A percentile compares a stretch with the other conserved stretches of the same genome.
phyloP scores from a whole-genome alignment of 2,888 invertebrate species.

The Melanargia galathea region DNA sequence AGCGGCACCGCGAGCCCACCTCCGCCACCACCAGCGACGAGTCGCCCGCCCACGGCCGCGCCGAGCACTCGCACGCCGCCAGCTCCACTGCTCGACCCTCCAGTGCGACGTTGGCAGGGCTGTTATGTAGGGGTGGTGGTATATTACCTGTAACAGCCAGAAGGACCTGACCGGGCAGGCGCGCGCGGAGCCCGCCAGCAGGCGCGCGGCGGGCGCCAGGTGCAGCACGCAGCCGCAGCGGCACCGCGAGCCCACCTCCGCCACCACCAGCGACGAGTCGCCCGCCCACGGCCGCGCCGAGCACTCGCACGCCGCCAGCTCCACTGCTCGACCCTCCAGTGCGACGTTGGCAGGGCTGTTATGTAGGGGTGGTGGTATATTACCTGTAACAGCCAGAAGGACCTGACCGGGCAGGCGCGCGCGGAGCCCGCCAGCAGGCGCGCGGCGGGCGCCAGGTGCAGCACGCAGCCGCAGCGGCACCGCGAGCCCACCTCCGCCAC shows the following conservation, averaged over 20 bases:
- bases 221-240: constrained; percentile 92
- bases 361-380: too few relatives aligned
- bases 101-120: too few relatives aligned
- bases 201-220: constrained; percentile 86
- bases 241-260: constrained; percentile 90
- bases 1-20: constrained; percentile 89
- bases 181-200: constrained; percentile 90
- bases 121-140: too few relatives aligned
- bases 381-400: too few relatives aligned
- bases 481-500: constrained; percentile 89
- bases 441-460: constrained; percentile 88
- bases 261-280: constrained; percentile 86
- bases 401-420: constrained; percentile 90
- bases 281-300: constrained; percentile 73
- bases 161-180: too few relatives aligned
- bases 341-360: too few relatives aligned
- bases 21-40: constrained; percentile 87
- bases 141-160: too few relatives aligned
- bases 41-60: constrained; percentile 78
- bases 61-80: constrained; percentile 87
- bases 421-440: constrained; percentile 90
- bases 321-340: constrained; percentile 88
- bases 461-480: constrained; percentile 92
- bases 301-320: constrained; percentile 90
- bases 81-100: constrained; percentile 90